phyloP scores from a whole-genome alignment of 1,140 invertebrate genomes.

The Aphidius ervi region DNA sequence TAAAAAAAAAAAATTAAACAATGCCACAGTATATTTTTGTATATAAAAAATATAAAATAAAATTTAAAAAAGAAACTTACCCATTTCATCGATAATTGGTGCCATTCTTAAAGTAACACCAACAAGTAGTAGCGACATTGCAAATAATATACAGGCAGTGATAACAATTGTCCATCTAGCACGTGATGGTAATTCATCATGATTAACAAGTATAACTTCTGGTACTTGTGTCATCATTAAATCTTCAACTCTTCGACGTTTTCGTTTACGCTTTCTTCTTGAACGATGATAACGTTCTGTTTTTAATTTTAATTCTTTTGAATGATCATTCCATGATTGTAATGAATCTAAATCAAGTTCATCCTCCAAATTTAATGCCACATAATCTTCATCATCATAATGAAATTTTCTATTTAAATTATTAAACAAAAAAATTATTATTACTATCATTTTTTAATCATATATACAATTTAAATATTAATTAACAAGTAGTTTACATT shows the following conservation, averaged over 20 bases:
- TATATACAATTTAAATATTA: no score
- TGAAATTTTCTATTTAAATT: conserved; percentile 45
- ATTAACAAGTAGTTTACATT: no score
- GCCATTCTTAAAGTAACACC: conserved; percentile 85
- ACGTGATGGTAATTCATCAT: conserved; percentile 73
- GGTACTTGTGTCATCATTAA: conserved; percentile 27
- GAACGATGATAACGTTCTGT: conserved; percentile 44
- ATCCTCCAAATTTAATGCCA: conserved; percentile 53
- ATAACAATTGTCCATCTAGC: conserved; percentile 85
- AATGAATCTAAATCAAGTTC: conserved; percentile 48
- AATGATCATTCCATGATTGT: conserved; percentile 30
- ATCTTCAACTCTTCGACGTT: conserved; percentile 25
- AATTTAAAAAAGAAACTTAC: conserved; percentile 58
- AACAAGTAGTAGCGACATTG: conserved; percentile 83
- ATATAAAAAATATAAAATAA: background rate
- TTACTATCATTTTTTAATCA: background rate
- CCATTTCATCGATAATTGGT: conserved; percentile 88
- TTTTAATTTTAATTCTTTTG: conserved; percentile 30
- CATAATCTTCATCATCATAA: conserved; percentile 52
- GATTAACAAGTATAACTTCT: conserved; percentile 51
- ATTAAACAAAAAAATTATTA: background rate
- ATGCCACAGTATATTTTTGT: background rate
- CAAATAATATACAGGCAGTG: conserved; percentile 77
- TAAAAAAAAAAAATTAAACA: background rate
- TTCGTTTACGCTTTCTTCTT: conserved; percentile 43